Conservation (phyloP, 2,113 vertebrate genomes). For the Corythornis madagascariensis region DNA sequence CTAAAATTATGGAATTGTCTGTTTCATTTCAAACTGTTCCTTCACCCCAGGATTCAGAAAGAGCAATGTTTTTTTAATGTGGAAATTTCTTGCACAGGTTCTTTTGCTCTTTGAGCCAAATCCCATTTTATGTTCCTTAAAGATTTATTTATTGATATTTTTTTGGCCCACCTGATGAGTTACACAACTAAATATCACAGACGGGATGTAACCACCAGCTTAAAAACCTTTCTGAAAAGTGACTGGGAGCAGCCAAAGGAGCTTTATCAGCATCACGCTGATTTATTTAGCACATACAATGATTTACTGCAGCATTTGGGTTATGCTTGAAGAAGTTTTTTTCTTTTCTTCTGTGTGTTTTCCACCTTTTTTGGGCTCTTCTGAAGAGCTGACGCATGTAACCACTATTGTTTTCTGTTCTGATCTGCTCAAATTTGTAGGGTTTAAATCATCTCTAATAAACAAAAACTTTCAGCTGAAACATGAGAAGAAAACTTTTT, state of each 20-base stretch:
- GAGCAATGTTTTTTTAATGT: conserved; percentile 79
- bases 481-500: conserved; percentile 3
- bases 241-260: neutral
- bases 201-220: conserved; percentile 29
- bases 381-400: neutral
- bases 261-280: conserved; percentile 51
- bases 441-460: conserved; percentile 35
- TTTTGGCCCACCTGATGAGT: conserved; percentile 69
- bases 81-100: conserved; percentile 76
- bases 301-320: conserved; percentile 40
- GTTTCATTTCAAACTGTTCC: conserved; percentile 75
- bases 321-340: neutral
- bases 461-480: conserved; percentile 34
- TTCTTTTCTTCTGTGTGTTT: neutral
- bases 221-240: conserved; percentile 39
- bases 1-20: conserved; percentile 77
- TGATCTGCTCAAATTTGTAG: conserved; percentile 8
- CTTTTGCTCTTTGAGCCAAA: conserved; percentile 67
- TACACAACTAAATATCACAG: conserved; percentile 64
- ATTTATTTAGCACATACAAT: conserved; percentile 45
- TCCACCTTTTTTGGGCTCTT: neutral
- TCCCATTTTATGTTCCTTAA: conserved; percentile 63
- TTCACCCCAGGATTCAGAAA: conserved; percentile 55
- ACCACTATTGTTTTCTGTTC: conserved; percentile 52
- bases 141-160: conserved; percentile 75